A percentile compares a stretch with the other conserved stretches of the same genome.
phyloP scores from a whole-genome alignment of 2,113 vertebrate species.

The Lathamus discolor region DNA sequence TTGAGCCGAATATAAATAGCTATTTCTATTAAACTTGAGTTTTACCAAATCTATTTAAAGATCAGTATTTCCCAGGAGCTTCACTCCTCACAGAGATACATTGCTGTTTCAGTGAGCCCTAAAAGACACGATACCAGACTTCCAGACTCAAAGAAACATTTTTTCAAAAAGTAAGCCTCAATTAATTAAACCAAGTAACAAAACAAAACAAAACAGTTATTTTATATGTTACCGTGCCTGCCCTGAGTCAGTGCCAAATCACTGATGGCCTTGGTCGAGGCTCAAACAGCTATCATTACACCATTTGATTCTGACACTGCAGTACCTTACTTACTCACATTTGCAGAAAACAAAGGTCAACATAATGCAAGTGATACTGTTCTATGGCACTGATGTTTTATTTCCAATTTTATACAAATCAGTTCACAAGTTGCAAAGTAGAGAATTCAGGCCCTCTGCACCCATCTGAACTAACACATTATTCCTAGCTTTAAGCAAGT shows the following conservation, averaged over 20 bases:
- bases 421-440: neutral
- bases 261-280: neutral
- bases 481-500: neutral
- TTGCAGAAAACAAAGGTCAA: neutral
- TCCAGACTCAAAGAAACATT: neutral
- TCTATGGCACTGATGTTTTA: neutral
- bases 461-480: neutral
- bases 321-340: neutral
- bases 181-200: neutral
- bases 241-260: neutral
- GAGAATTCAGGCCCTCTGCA: neutral
- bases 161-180: neutral
- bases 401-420: neutral
- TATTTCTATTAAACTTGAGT: slow-evolving; percentile 7
- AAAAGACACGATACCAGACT: neutral
- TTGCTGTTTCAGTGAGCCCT: neutral
- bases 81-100: neutral
- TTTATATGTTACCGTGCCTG: neutral
- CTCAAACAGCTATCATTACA: neutral
- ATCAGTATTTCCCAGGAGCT: neutral
- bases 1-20: slow-evolving; percentile 14
- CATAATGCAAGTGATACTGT: neutral
- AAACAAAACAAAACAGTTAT: neutral
- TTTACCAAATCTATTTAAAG: neutral
- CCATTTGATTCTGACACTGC: neutral